Evolutionary conservation across 1,140 invertebrate genomes (phyloP).

Genomic region (Philaenus spumarius): DNA sequence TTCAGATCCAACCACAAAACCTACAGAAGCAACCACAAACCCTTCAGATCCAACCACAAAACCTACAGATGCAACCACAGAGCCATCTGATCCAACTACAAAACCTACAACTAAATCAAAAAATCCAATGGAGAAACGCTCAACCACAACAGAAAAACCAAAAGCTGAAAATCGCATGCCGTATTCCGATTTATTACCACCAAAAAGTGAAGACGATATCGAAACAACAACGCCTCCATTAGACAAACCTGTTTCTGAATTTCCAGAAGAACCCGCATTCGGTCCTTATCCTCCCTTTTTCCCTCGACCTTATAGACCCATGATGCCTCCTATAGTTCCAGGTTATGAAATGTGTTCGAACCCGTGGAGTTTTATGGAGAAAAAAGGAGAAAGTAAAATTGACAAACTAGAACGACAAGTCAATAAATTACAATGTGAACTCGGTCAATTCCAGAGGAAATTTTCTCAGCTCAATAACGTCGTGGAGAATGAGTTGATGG

Average conservation of each 20-base stretch:
- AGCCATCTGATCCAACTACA: too few relatives aligned
- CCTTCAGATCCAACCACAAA: too few relatives aligned
- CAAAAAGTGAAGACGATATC: background rate
- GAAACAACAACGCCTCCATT: background rate
- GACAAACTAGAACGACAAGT: background rate
- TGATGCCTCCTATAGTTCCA: background rate
- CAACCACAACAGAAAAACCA: too few relatives aligned
- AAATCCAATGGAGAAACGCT: too few relatives aligned
- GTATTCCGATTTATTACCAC: too few relatives aligned
- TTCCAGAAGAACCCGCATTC: slow-evolving; percentile 2
- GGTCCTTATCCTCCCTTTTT: background rate
- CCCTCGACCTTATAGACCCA: background rate
- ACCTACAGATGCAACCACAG: too few relatives aligned
- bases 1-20: background rate
- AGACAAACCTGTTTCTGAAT: slow-evolving; percentile 4
- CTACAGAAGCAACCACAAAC: too few relatives aligned
- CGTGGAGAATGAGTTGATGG: background rate
- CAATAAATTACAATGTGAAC: slow-evolving; percentile 1
- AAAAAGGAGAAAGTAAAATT: background rate
- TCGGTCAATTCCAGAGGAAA: background rate
- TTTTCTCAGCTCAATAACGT: background rate
- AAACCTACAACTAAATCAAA: too few relatives aligned
- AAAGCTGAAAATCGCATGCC: too few relatives aligned
- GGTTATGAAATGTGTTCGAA: slow-evolving; percentile 3
- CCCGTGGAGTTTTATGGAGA: slow-evolving; percentile 4